Base-by-base conservation (phyloP, 2,888 invertebrate species). In the Apomyelois bistriatella region DNA sequence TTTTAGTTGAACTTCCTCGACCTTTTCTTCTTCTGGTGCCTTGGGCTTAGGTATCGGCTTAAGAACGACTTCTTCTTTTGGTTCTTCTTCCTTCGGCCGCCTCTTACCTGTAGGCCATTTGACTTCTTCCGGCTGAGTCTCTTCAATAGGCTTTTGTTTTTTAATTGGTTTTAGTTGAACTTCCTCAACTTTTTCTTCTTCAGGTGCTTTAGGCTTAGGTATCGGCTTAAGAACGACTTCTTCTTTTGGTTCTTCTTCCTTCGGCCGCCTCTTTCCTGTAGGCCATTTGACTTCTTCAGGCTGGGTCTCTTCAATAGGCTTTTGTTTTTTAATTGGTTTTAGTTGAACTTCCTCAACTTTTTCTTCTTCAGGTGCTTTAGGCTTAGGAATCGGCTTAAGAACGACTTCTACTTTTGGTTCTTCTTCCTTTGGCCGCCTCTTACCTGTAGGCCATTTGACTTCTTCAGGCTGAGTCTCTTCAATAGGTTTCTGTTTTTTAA, bases 311-410 rank as follows among this genome's bases (percentile, higher is more conserved):
- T 75, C 72, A n/a, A 63, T 22, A 0, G 72, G 57, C 56, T 76
- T 72, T 30, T 61, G 60, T 57, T 68, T 60, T 42, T 69, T 51
- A 64, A 63, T 52, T 61, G 81, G 64, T 72, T 84, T 90, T 60
- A 79, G 72, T 54, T 84, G 78, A 3, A 86, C 77, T 60, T 90
- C 85, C 58, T 90, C 88, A 1, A 86, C 72, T 61, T 61, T 64
- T 51, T 69, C 82, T 47, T 82, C 76, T 43, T 72, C 76, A 7
- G 54, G 55, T 36, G 56, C 60, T 37, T 72, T 61, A 60, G 68
- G 64, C 53, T 72, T 78, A 28, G 73, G 57, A 69, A 68, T 58
- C 52, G 58, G 60, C 49, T 60, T 62, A 0, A 82, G 80, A 57
- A 15, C 76, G 67, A 57, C 58, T 54, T 67, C 66, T 38, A 69